Evolutionary conservation across 2,888 invertebrate species (phyloP).

Genomic region (Dendrolimus houi): DNA sequence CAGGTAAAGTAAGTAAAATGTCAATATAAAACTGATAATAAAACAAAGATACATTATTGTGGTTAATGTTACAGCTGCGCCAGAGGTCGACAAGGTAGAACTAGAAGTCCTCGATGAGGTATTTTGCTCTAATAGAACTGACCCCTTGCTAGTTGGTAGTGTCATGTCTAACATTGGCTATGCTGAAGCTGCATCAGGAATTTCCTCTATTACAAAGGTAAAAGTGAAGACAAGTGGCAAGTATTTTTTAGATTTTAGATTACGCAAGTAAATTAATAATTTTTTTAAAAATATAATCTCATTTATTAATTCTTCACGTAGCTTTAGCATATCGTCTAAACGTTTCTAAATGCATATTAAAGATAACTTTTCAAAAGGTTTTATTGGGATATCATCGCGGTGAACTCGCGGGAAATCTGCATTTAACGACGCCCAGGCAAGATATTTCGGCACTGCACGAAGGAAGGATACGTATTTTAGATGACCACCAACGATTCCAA

Average conservation of each 20-base stretch:
- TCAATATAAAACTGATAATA: background rate
- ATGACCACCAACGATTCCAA: constrained; percentile 52
- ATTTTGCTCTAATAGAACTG: constrained; percentile 66
- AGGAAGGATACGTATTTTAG: constrained; percentile 74
- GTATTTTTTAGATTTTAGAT: too few relatives aligned
- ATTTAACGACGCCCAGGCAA: constrained; percentile 75
- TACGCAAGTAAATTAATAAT: too few relatives aligned
- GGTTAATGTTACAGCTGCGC: constrained; percentile 38
- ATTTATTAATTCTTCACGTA: too few relatives aligned
- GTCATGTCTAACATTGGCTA: constrained; percentile 53
- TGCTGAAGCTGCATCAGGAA: constrained; percentile 43
- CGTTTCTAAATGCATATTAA: too few relatives aligned
- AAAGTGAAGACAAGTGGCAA: background rate
- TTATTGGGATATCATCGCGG: constrained; percentile 79
- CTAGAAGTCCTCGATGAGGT: constrained; percentile 75
- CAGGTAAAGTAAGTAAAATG: constrained; percentile 43
- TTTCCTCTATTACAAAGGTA: constrained; percentile 77
- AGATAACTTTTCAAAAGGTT: constrained; percentile 17
- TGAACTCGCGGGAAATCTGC: constrained; percentile 81
- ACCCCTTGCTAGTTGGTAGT: constrained; percentile 73
- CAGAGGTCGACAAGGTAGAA: constrained; percentile 78
- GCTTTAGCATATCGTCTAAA: too few relatives aligned
- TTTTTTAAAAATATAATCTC: too few relatives aligned
- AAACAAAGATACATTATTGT: constrained; percentile 1
- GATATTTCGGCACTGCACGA: constrained; percentile 62